A percentile compares a stretch with the other conserved stretches of the same genome.
Conservation (phyloP, 2,888 invertebrate species). For the Andricus curvator region DNA sequence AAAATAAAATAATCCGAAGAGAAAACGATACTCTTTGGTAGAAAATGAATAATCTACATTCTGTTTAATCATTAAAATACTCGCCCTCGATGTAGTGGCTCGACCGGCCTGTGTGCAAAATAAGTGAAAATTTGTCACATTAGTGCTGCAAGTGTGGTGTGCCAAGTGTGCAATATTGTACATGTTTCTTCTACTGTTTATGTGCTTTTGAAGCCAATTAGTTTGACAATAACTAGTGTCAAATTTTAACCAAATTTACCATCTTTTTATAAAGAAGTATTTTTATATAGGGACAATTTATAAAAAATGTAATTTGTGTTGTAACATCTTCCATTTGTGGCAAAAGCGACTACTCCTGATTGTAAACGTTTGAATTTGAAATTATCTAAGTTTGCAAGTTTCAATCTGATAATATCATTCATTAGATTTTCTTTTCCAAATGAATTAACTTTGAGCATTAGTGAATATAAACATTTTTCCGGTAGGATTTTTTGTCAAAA, state of each 20-base stretch:
- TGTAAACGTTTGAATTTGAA: too few species aligned
- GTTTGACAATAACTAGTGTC: not conserved
- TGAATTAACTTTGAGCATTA: too few species aligned
- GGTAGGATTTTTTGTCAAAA: not conserved
- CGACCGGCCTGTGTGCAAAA: slow-evolving; percentile 75
- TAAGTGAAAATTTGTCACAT: slow-evolving; percentile 70
- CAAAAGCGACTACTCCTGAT: too few species aligned
- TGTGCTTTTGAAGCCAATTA: slow-evolving; percentile 38
- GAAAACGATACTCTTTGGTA: slow-evolving; percentile 1
- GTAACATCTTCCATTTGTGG: not conserved
- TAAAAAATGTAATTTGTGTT: not conserved
- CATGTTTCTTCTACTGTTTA: slow-evolving; percentile 37
- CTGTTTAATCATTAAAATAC: slow-evolving; percentile 70
- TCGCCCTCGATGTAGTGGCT: slow-evolving; percentile 75
- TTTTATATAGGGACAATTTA: too few species aligned
- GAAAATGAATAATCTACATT: slow-evolving; percentile 39
- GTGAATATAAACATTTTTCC: not conserved
- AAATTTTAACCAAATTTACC: not conserved
- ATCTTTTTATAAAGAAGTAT: not conserved
- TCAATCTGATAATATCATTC: too few species aligned
- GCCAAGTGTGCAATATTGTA: slow-evolving; percentile 7
- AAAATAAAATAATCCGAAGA: slow-evolving; percentile 6
- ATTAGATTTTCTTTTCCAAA: too few species aligned
- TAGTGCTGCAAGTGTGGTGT: slow-evolving; percentile 64
- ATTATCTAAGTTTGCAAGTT: too few species aligned